Percentiles rank a stretch among this genome's conserved stretches.
Conservation (phyloP, 2,113 vertebrate genomes). For the Hemiprocne comata region DNA sequence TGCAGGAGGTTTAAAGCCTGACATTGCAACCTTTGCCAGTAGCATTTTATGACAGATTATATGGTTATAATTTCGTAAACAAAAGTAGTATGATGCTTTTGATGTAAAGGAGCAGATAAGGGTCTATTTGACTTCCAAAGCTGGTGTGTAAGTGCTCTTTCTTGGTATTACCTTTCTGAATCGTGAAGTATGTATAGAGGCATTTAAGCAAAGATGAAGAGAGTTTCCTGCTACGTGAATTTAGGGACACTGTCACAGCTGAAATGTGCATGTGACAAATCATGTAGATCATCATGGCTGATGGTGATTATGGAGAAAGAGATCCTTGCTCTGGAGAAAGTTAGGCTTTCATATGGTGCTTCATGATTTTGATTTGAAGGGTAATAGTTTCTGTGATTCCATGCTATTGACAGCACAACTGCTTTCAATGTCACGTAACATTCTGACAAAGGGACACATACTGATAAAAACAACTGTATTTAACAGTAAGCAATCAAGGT, state of each 20-base stretch:
- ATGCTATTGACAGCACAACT: background rate
- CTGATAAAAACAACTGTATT: background rate
- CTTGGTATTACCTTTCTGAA: background rate
- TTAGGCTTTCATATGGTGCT: background rate
- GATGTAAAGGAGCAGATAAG: background rate
- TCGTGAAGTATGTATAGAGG: background rate
- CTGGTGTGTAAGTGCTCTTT: background rate
- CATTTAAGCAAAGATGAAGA: background rate
- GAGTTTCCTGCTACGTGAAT: background rate
- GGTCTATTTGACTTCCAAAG: background rate
- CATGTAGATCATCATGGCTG: background rate
- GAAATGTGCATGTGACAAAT: background rate
- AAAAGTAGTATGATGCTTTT: background rate
- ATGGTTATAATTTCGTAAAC: background rate
- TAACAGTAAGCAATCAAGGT: background rate
- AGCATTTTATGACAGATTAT: background rate
- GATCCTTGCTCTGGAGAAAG: background rate
- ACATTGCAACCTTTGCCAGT: background rate
- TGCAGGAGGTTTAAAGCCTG: background rate
- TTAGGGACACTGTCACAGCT: background rate
- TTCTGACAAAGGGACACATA: background rate
- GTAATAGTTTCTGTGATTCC: background rate
- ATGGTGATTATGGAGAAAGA: background rate
- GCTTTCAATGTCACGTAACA: background rate
- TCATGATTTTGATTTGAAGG: constrained; percentile 6